Percentiles rank a stretch among this genome's conserved stretches.
Conservation (phyloP, 2,113 vertebrate genomes). For the Jacana jacana region DNA sequence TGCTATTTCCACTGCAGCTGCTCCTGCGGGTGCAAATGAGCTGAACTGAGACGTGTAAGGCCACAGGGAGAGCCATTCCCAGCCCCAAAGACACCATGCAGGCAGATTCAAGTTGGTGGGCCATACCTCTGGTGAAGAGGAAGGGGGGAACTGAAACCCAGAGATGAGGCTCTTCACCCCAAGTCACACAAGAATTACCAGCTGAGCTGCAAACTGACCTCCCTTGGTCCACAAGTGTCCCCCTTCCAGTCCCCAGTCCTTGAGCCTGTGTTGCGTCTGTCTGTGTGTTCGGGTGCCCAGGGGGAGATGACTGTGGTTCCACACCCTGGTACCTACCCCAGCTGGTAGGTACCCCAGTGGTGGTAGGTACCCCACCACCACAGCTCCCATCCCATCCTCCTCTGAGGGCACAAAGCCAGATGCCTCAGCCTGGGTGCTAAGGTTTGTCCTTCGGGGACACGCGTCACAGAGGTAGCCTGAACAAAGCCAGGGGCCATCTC, state of each 20-base stretch:
- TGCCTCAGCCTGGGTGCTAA: not conserved
- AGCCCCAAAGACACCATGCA: not conserved
- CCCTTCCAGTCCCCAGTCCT: not conserved
- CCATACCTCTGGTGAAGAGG: not conserved
- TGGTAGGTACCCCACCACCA: not conserved
- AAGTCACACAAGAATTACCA: not conserved
- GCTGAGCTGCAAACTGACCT: not conserved
- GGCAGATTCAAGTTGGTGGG: not conserved
- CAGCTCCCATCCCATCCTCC: not conserved
- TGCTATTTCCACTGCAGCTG: not conserved
- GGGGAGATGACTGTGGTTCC: not conserved
- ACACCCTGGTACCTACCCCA: fast-evolving
- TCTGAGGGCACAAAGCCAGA: not conserved
- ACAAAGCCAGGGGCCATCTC: not conserved
- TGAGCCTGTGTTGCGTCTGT: not conserved
- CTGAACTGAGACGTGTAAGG: not conserved
- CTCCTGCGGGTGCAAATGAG: not conserved
- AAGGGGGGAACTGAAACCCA: not conserved
- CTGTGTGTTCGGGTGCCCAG: not conserved
- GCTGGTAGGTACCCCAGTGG: too few species aligned
- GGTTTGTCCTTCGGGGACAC: not conserved
- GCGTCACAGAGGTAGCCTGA: not conserved
- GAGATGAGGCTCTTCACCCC: not conserved
- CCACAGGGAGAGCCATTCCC: not conserved
- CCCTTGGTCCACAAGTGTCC: not conserved